phyloP scores from a whole-genome alignment of 2,797 vertebrate genomes.

The Rhinogobio ventralis region DNA sequence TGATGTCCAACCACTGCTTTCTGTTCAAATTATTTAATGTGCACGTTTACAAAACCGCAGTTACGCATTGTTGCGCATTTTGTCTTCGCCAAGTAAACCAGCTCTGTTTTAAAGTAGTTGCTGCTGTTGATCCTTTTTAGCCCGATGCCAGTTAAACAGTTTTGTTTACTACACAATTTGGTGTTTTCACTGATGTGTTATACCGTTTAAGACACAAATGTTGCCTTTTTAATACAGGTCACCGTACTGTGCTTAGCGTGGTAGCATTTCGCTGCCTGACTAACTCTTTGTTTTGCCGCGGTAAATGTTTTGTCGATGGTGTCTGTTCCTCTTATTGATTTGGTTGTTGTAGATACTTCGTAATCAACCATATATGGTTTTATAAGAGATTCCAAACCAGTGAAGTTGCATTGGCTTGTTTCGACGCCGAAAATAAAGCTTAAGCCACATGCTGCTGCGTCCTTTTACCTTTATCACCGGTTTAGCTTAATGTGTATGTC shows the following conservation, averaged over 20 bases:
- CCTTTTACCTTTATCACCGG: not conserved
- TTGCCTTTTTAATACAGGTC: not conserved
- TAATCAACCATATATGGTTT: not conserved
- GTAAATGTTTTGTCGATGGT: not conserved
- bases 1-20: not conserved
- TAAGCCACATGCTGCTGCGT: slow-evolving; percentile 12
- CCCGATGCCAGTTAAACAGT: too few relatives aligned
- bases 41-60: not conserved
- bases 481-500: not conserved
- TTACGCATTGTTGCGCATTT: slow-evolving; percentile 45
- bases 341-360: not conserved
- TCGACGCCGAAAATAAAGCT: slow-evolving; percentile 4
- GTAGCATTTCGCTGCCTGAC: slow-evolving; percentile 16
- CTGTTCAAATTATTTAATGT: not conserved
- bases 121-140: not conserved
- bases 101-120: not conserved
- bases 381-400: not conserved
- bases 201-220: not conserved
- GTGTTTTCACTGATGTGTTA: not conserved
- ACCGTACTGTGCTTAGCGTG: not conserved
- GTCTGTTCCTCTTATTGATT: too few relatives aligned
- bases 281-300: slow-evolving; percentile 43
- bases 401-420: not conserved
- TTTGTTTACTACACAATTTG: not conserved
- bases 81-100: not conserved